phyloP scores from a whole-genome alignment of 2,113 vertebrate species.

The Python bivittatus region DNA sequence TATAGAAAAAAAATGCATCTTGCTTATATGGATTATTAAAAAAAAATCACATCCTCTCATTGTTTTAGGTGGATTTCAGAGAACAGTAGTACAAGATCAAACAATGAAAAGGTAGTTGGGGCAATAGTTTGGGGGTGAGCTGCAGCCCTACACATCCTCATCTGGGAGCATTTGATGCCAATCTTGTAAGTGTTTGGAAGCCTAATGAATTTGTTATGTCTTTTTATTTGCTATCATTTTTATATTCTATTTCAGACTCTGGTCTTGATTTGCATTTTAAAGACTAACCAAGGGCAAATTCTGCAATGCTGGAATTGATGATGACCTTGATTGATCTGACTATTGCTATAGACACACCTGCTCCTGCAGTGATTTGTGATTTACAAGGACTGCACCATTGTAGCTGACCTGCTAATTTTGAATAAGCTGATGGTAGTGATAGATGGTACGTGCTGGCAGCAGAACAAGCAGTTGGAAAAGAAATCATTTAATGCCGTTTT shows the following conservation, averaged over 20 bases:
- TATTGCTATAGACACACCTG: slow-evolving; percentile 21
- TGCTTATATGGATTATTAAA: neutral
- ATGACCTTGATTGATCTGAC: slow-evolving; percentile 27
- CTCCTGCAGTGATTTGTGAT: slow-evolving; percentile 10
- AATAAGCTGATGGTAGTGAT: slow-evolving; percentile 20
- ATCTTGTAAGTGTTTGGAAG: neutral
- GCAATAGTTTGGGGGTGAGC: neutral
- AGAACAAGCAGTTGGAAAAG: neutral
- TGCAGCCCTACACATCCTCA: neutral
- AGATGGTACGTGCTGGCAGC: slow-evolving; percentile 31
- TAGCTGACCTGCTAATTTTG: slow-evolving; percentile 37
- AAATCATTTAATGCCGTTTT: neutral
- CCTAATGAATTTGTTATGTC: neutral
- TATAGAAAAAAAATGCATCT: neutral
- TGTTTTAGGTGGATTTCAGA: neutral
- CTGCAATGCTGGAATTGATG: slow-evolving; percentile 20
- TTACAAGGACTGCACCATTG: slow-evolving; percentile 6
- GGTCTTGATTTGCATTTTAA: slow-evolving; percentile 26
- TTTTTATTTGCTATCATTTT: slow-evolving; percentile 29
- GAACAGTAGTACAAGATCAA: neutral
- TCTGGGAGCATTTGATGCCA: neutral
- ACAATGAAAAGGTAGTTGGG: neutral
- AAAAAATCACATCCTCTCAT: neutral
- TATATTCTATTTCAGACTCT: slow-evolving; percentile 25
- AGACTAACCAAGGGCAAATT: slow-evolving; percentile 16